phyloP scores from a whole-genome alignment of 2,797 vertebrate genomes.

The Pithecia hirsuta region DNA sequence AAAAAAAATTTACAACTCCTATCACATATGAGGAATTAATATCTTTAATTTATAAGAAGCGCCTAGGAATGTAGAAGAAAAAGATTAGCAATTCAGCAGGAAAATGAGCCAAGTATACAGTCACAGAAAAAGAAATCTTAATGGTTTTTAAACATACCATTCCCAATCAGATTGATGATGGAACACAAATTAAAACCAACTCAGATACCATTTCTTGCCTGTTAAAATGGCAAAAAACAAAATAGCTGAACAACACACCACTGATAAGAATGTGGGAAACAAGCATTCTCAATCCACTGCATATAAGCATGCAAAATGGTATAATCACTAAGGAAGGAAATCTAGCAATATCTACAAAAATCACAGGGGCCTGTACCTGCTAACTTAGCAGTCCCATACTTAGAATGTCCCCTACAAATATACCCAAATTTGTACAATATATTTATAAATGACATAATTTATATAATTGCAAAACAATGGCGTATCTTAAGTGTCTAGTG shows the following conservation, averaged over 20 bases:
- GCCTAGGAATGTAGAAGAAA: neutral
- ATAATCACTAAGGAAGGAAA: neutral
- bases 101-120: neutral
- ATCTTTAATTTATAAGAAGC: neutral
- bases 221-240: neutral
- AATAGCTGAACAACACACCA: neutral
- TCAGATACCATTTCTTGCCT: neutral
- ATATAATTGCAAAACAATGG: neutral
- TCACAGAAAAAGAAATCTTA: constrained; percentile 41
- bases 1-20: neutral
- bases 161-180: neutral
- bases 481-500: neutral
- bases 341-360: neutral
- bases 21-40: neutral
- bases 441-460: neutral
- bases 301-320: neutral
- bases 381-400: neutral
- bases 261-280: neutral
- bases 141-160: neutral
- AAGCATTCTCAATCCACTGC: neutral
- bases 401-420: neutral
- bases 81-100: neutral
- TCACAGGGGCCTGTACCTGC: neutral
- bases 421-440: neutral
- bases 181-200: constrained; percentile 27